phyloP scores from a whole-genome alignment of 2,888 invertebrate genomes.

The Leuctra nigra region DNA sequence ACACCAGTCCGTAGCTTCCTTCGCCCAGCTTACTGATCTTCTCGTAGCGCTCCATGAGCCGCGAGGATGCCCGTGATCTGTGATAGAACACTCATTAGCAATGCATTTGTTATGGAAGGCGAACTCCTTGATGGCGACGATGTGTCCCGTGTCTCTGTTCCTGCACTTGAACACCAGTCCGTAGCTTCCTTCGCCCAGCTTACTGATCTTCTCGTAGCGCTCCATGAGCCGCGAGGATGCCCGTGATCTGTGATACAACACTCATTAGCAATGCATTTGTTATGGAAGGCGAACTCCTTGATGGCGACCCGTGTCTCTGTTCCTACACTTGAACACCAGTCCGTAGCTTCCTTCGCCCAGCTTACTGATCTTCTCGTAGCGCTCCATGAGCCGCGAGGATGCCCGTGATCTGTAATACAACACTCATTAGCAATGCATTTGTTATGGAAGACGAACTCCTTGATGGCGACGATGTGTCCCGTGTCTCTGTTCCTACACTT shows the following conservation, averaged over 20 bases:
- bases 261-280: background rate
- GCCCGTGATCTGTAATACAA: conserved; percentile 60
- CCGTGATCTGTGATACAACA: conserved; percentile 53
- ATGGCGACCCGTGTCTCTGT: conserved; percentile 95
- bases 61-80: conserved; percentile 76
- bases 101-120: conserved; percentile 37
- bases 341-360: conserved; percentile 95
- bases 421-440: background rate
- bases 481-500: conserved; percentile 94
- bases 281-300: conserved; percentile 72
- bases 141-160: conserved; percentile 87
- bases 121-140: conserved; percentile 96
- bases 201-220: conserved; percentile 88
- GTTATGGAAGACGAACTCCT: conserved; percentile 97
- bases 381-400: conserved; percentile 81
- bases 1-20: conserved; percentile 93
- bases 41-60: conserved; percentile 91
- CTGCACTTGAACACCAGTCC: conserved; percentile 95
- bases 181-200: conserved; percentile 93
- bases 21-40: conserved; percentile 91
- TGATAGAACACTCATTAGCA: background rate
- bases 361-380: conserved; percentile 90
- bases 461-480: conserved; percentile 91
- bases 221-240: conserved; percentile 85
- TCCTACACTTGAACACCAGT: conserved; percentile 92